Conservation (phyloP, 2,113 vertebrate genomes). For the Abramis brama region DNA sequence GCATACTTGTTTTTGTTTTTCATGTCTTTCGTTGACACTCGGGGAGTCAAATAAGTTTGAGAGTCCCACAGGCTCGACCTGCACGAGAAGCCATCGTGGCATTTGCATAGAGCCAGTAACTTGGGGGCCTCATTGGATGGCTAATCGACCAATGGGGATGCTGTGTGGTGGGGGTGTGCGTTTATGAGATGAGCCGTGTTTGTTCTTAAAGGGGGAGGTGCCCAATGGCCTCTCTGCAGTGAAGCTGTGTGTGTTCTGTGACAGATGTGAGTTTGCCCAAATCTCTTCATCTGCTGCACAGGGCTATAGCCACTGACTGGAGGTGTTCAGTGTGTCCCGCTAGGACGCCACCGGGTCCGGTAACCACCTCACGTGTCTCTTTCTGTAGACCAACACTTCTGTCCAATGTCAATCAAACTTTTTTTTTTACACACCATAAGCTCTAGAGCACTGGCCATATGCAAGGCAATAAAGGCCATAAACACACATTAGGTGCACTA, state of each 20-base stretch:
- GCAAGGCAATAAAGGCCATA: conserved; percentile 52
- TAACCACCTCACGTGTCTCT: conserved; percentile 86
- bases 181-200: conserved; percentile 48
- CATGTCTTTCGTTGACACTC: not conserved
- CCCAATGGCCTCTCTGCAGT: conserved; percentile 68
- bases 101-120: conserved; percentile 61
- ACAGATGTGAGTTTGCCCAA: conserved; percentile 84
- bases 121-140: conserved; percentile 63
- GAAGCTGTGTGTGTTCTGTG: conserved; percentile 77
- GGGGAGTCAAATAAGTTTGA: conserved; percentile 38
- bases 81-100: conserved; percentile 48
- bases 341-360: conserved; percentile 83
- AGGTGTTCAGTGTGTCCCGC: conserved; percentile 84
- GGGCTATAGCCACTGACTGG: conserved; percentile 88
- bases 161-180: conserved; percentile 57
- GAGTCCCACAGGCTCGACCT: conserved; percentile 55
- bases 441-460: conserved; percentile 40
- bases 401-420: conserved; percentile 66
- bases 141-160: conserved; percentile 66
- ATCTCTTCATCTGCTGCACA: conserved; percentile 88
- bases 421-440: conserved; percentile 44
- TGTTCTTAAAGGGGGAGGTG: conserved; percentile 50
- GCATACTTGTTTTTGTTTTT: conserved; percentile 20
- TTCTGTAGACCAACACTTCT: conserved; percentile 77
- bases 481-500: conserved; percentile 33